Evolutionary conservation across 2,113 vertebrate genomes (phyloP).

Genomic region (Oreocharis arfaki): DNA sequence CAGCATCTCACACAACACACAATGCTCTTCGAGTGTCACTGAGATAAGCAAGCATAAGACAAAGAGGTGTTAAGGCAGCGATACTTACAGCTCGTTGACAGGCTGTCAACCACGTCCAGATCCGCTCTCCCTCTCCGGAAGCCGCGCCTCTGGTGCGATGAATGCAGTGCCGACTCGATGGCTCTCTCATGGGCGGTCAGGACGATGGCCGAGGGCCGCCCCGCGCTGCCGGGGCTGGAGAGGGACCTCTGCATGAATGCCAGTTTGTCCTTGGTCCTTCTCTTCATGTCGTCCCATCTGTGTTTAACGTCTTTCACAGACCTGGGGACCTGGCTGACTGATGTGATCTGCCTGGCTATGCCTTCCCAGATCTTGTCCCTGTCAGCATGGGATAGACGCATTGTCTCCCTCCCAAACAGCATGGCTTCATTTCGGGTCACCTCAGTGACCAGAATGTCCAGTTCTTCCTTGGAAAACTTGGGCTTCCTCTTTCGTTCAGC

Average conservation of each 20-base stretch:
- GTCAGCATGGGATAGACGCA: slow-evolving; percentile 74
- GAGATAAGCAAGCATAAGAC: neutral
- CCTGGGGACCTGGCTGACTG: slow-evolving; percentile 76
- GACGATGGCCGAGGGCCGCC: slow-evolving; percentile 59
- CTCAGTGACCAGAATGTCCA: slow-evolving; percentile 81
- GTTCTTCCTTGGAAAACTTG: slow-evolving; percentile 81
- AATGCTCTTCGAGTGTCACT: neutral
- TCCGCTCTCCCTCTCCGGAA: slow-evolving; percentile 50
- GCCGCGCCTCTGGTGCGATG: slow-evolving; percentile 25
- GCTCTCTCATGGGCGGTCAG: slow-evolving; percentile 70
- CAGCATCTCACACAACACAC: neutral
- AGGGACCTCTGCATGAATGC: slow-evolving; percentile 76
- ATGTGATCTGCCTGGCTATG: slow-evolving; percentile 79
- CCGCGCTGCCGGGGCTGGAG: slow-evolving; percentile 34
- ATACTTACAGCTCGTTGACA: slow-evolving; percentile 75
- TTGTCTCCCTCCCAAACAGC: slow-evolving; percentile 77
- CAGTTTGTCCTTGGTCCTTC: slow-evolving; percentile 80
- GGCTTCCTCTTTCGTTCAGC: slow-evolving; percentile 80
- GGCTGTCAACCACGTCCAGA: slow-evolving; percentile 67
- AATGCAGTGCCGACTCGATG: slow-evolving; percentile 67
- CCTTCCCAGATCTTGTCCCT: slow-evolving; percentile 81
- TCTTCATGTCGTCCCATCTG: slow-evolving; percentile 81
- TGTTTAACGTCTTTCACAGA: slow-evolving; percentile 80
- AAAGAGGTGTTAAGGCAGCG: slow-evolving; percentile 22
- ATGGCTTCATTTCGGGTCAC: slow-evolving; percentile 76